Base-by-base conservation (phyloP, 2,888 invertebrate species). In the Anoplius nigerrimus region DNA sequence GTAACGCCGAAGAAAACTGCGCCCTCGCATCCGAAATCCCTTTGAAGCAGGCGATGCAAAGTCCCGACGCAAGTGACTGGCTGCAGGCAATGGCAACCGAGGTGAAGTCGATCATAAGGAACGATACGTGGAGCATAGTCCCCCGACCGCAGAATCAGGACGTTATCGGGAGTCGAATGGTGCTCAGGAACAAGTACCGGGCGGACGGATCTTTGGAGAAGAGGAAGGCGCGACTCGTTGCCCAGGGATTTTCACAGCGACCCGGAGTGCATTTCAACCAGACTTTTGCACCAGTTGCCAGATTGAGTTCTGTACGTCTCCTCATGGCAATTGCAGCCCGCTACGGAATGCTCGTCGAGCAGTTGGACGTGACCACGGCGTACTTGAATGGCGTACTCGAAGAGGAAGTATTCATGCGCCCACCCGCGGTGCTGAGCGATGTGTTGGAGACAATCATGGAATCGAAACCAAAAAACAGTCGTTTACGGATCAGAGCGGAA, bases 201-300 rank as follows among this genome's bases (percentile, higher is more conserved):
- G 2, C n/a, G n/a, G 22, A 54, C 22, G 54, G 54, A 22, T 15
- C 54, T 22, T 2, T 54, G 2, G 24, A 54, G 4, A 34, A 16
- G 34, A 55, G 34, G 34, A 24, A 24, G 6, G 24, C 34, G 5
- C 27, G 55, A 2, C n/a, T 55, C 2, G 48, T 24, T 2, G 57
- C 46, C 4, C 20, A n/a, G 46, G 46, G 57, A 46, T 57, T 22
- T 11, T 2, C n/a, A 2, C 57, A 58, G 20, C 15, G 16, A 22
- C 55, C 34, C 2, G 46, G 22, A 1, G 8, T 58, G 8, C 21
- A 58, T 13, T 58, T 58, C 8, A 22, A 58, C 24, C 21, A 48
- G 15, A 57, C 57, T 1, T 57, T 45, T 16, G 57, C 57, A n/a
- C 57, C 57, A 1, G 58, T 58, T 2, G 20, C 59, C 3, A 15